Conservation (phyloP, 92 coral and sea anemone species). For the Porites lobata region DNA sequence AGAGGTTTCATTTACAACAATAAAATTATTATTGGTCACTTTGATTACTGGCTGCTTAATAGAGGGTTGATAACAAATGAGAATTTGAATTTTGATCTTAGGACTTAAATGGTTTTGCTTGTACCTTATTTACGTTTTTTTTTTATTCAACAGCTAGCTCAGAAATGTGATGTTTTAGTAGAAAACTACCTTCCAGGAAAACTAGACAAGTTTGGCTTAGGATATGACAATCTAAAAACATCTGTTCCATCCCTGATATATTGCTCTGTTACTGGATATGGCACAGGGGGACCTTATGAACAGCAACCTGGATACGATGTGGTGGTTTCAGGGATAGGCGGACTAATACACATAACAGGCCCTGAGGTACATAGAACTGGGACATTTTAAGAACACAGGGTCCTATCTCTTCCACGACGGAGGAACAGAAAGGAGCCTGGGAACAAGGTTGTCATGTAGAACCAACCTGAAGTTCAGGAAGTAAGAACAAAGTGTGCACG, state of each 20-base stretch:
- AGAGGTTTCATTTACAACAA: no score
- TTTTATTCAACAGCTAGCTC: constrained; percentile 69
- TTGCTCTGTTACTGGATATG: constrained; percentile 95
- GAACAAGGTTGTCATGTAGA: no score
- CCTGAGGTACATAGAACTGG: constrained; percentile 76
- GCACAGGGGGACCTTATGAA: constrained; percentile 92
- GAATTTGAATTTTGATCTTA: no score
- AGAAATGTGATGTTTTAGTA: constrained; percentile 81
- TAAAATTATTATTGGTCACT: no score
- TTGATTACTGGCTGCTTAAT: no score
- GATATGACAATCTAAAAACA: constrained; percentile 73
- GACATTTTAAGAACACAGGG: no score
- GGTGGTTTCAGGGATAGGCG: constrained; percentile 91
- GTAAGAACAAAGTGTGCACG: no score
- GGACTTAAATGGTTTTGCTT: no score
- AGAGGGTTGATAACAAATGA: no score
- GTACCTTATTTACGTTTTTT: neutral
- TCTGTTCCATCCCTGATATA: constrained; percentile 81
- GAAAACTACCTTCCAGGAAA: constrained; percentile 96
- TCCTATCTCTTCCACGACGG: no score
- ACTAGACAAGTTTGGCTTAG: constrained; percentile 88
- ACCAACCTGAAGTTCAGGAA: no score
- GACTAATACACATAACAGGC: constrained; percentile 92
- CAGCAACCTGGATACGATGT: constrained; percentile 92
- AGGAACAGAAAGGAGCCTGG: no score